Evolutionary conservation across 2,888 invertebrate species (phyloP), one percentile per base, ranked within the genome.

Genomic region (Syrista parreyssii): DNA sequence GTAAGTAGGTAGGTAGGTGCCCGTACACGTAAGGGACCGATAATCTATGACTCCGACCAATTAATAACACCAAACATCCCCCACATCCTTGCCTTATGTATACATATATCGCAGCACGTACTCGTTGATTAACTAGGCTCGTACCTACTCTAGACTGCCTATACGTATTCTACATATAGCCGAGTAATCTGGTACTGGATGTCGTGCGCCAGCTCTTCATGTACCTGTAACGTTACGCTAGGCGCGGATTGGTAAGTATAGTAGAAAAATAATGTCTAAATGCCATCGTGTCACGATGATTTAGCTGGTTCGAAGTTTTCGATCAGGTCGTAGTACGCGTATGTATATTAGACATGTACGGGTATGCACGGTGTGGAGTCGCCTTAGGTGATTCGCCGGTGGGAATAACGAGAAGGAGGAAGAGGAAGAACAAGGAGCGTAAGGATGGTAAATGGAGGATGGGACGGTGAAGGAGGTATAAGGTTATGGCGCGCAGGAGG

Each of bases 1-100:
- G 71, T 40, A 40, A 40, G 40, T 55, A 55, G 55, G 55, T 55
- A 23, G 55, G 55, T 55, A 23, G 55, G 55, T 55, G 55, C 55
- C 55, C 55, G 55, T 55, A 23, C 55, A 55, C 31, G 71, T 32
- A 33, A n/a, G 74, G 74, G 74, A 30, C 73, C 79, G 81, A 82
- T 84, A 84, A 85, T 85, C 82, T 82, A 83, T 79, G 81, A 82
- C 79, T 79, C 78, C 36, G 77, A 79, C 80, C 83, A 83, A 86
- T 85, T 86, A 85, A 84, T 84, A 86, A 84, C 79, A 78, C 80
- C 76, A 80, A 83, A 81, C 81, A 84, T 83, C 81, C 82, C 79
- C 71, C 71, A 31, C 32, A 31, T 31, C 3, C 32, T 31, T 12
- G 31, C 15, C 31, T 12, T 71, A 31, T 3, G 31, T 33, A 33